These are phyloP conservation scores for Neotoxoptera formosana DNA, from an alignment of 1,140 invertebrate genomes.

Conservation along the genomic window DNA sequence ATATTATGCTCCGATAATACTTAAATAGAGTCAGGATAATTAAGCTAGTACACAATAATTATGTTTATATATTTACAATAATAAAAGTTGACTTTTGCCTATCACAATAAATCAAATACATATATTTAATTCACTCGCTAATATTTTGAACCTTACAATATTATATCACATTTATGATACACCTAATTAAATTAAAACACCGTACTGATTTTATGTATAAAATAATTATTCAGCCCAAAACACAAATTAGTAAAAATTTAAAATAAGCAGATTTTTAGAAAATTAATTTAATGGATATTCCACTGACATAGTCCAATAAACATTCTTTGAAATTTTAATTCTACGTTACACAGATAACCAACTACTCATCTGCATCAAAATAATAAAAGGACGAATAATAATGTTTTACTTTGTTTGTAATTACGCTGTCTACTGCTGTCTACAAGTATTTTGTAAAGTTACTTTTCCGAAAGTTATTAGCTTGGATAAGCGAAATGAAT, in stretches of 20 bases:
- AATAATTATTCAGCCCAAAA: not conserved
- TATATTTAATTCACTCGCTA: not conserved
- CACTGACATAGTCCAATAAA: not conserved
- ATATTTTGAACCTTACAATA: not conserved
- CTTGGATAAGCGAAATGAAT: not conserved
- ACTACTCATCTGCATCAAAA: constrained; percentile 1
- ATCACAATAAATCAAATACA: not conserved
- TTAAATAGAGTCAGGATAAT: too few relatives aligned
- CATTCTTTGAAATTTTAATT: not conserved
- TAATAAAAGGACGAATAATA: not conserved
- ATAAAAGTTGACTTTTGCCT: not conserved
- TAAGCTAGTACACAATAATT: too few relatives aligned
- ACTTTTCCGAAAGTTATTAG: not conserved
- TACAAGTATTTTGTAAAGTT: not conserved
- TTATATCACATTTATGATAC: not conserved
- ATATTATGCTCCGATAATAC: too few relatives aligned
- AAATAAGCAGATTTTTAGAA: not conserved
- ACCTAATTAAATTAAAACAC: not conserved
- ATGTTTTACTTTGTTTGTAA: constrained; percentile 7
- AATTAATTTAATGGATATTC: not conserved
- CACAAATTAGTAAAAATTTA: not conserved
- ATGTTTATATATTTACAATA: too few relatives aligned
- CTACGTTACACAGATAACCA: not conserved
- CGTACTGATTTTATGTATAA: not conserved
- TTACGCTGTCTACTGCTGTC: not conserved